phyloP scores from a whole-genome alignment of 2,888 invertebrate species.

The Lycocerus yunnanus region DNA sequence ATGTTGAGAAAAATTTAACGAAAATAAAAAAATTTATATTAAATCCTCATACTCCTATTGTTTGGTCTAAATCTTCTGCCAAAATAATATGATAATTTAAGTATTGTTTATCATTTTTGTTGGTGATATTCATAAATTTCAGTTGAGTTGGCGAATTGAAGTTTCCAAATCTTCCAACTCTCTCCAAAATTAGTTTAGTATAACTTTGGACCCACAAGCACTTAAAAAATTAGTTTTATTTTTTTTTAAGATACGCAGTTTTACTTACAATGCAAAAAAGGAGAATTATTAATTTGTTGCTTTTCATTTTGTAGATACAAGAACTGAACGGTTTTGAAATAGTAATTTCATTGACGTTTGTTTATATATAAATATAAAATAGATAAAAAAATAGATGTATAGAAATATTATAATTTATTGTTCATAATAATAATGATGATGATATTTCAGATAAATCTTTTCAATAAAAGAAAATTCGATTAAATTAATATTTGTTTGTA shows the following conservation, averaged over 20 bases:
- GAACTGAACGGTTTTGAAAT: no score
- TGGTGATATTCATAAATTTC: neutral
- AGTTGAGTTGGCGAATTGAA: neutral
- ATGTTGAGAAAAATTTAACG: neutral
- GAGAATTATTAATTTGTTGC: neutral
- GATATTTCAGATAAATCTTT: neutral
- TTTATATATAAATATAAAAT: no score
- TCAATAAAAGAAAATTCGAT: neutral
- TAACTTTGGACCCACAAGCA: neutral
- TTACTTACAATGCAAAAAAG: neutral
- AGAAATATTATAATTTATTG: neutral
- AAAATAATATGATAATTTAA: neutral
- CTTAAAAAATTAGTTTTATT: neutral
- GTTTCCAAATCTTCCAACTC: neutral
- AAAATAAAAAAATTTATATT: neutral
- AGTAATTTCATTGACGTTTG: neutral
- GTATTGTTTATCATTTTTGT: neutral
- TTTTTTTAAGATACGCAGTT: neutral
- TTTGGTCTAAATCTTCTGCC: neutral
- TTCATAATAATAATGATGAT: neutral
- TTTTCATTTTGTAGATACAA: neutral
- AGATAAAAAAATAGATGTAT: no score
- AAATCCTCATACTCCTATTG: neutral
- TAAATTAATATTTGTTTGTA: neutral
- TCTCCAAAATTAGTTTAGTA: neutral